Evolutionary conservation across 2,888 invertebrate genomes (phyloP).

Genomic region (Yponomeuta malinellus): DNA sequence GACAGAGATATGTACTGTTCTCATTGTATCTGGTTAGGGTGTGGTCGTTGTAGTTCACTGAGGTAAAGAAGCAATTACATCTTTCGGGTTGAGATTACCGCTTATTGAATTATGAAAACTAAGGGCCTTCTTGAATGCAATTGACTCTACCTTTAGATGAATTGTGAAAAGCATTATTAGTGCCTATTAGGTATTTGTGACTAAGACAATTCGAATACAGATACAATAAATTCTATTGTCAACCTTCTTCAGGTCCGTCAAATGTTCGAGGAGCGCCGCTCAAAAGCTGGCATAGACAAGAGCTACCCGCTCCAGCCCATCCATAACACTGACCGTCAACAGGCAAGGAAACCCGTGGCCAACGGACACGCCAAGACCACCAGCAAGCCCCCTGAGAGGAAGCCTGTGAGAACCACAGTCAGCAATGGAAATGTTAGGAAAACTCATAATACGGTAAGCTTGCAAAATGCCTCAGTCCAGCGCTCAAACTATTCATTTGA

Average conservation of each 20-base stretch:
- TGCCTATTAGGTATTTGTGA: too few relatives aligned
- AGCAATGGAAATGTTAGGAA: constrained; percentile 7
- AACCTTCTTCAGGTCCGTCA: constrained; percentile 79
- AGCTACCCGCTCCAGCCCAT: constrained; percentile 89
- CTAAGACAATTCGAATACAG: too few relatives aligned
- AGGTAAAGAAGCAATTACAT: too few relatives aligned
- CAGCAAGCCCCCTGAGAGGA: constrained; percentile 40
- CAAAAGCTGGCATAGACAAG: constrained; percentile 85
- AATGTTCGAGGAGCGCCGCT: constrained; percentile 89
- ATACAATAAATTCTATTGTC: background rate
- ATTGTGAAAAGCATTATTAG: too few relatives aligned
- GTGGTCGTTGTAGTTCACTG: too few relatives aligned
- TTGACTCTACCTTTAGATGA: too few relatives aligned
- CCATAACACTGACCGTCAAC: constrained; percentile 59
- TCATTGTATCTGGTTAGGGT: too few relatives aligned
- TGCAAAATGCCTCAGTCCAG: background rate
- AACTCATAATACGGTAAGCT: background rate
- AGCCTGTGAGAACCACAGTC: constrained; percentile 18
- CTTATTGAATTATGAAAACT: too few relatives aligned
- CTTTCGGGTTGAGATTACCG: too few relatives aligned
- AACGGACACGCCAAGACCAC: constrained; percentile 51
- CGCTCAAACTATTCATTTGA: too few relatives aligned
- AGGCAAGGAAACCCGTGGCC: constrained; percentile 44
- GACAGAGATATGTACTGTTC: too few relatives aligned
- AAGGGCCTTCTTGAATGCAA: too few relatives aligned